A percentile compares a stretch with the other conserved stretches of the same genome.
phyloP scores from a whole-genome alignment of 2,797 vertebrate genomes.

The Nannoperca australis region DNA sequence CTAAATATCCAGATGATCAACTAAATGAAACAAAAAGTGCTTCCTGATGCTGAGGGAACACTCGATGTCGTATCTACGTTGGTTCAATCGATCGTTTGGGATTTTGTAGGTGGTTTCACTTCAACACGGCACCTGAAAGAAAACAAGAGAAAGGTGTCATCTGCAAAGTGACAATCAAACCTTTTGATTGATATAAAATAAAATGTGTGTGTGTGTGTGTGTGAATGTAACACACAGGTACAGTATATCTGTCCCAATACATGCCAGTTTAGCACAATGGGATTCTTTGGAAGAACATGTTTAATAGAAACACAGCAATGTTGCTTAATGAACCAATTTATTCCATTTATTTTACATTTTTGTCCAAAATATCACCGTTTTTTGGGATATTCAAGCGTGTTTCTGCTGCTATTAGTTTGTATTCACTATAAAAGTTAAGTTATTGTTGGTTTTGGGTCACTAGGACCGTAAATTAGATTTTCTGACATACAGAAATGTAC shows the following conservation, averaged over 20 bases:
- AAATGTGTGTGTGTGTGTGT: not conserved
- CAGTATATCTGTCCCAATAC: not conserved
- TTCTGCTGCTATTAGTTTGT: not conserved
- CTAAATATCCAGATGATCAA: conserved; percentile 10
- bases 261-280: not conserved
- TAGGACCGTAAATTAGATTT: too few relatives aligned
- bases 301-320: too few relatives aligned
- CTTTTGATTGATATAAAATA: not conserved
- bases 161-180: not conserved
- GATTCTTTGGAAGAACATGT: too few relatives aligned
- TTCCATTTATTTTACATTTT: not conserved
- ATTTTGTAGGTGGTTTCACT: conserved; percentile 44
- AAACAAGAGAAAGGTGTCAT: not conserved
- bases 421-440: too few relatives aligned
- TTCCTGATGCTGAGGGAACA: not conserved
- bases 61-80: too few relatives aligned
- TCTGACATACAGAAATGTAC: not conserved
- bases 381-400: not conserved
- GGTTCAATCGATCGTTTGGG: conserved; percentile 32
- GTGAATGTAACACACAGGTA: too few relatives aligned
- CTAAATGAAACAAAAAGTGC: not conserved
- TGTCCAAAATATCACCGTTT: not conserved
- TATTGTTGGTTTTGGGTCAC: not conserved
- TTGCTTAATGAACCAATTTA: too few relatives aligned
- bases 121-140: conserved; percentile 75